These are phyloP conservation scores for Malurus elegans DNA, from an alignment of 2,113 vertebrate genomes.

Conservation along the genomic window DNA sequence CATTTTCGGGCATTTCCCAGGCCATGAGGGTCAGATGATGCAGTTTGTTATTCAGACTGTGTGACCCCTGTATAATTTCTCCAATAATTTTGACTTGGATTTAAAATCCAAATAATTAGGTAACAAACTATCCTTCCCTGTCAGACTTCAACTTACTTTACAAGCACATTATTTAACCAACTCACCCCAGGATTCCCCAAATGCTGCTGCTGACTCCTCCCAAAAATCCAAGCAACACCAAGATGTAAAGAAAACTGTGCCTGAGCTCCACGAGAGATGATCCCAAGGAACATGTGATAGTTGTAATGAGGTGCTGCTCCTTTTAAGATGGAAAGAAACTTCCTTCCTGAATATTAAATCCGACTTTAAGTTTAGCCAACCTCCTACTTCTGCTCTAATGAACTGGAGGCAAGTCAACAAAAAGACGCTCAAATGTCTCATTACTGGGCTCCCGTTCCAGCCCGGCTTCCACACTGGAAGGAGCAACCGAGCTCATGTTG, in stretches of 20 bases:
- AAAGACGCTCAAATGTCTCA: background rate
- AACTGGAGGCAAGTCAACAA: constrained; percentile 45
- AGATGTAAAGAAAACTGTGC: background rate
- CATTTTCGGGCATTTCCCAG: background rate
- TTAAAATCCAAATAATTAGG: background rate
- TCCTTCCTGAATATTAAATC: constrained; percentile 52
- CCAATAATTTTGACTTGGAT: background rate
- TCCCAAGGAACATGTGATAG: background rate
- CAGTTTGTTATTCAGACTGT: background rate
- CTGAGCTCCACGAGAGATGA: background rate
- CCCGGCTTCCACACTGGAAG: background rate
- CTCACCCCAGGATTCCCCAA: background rate
- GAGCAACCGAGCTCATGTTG: background rate
- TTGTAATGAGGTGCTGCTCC: background rate
- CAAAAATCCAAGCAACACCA: background rate
- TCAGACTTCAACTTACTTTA: background rate
- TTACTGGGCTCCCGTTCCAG: background rate
- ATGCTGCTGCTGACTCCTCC: background rate
- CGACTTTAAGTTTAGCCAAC: constrained; percentile 26
- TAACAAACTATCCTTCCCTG: background rate
- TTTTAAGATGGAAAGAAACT: constrained; percentile 36
- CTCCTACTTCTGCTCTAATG: constrained; percentile 23
- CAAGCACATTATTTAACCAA: background rate
- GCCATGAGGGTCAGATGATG: accelerated
- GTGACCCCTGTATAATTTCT: background rate